Percentiles rank a stretch among this genome's conserved stretches.
phyloP scores from a whole-genome alignment of 2,888 invertebrate species.

The Lasioglossum calceatum region DNA sequence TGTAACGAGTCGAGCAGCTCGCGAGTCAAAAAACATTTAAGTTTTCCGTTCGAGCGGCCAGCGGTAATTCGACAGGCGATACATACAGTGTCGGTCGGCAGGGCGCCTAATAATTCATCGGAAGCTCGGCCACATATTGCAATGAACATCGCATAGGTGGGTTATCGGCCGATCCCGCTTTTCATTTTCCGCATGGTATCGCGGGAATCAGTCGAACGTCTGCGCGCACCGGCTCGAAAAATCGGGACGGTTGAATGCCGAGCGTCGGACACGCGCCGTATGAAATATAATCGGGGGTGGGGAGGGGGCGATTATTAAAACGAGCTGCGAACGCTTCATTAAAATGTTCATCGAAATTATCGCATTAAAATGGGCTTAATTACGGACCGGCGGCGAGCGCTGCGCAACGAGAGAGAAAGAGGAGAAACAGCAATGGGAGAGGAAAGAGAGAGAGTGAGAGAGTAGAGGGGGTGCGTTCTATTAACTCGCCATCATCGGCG shows the following conservation, averaged over 20 bases:
- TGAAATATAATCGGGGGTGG: conserved; percentile 39
- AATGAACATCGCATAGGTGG: conserved; percentile 6
- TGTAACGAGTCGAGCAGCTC: neutral
- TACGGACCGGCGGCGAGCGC: conserved; percentile 27
- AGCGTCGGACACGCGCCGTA: neutral
- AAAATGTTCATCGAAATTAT: conserved; percentile 58
- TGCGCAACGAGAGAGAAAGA: neutral
- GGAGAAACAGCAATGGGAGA: neutral
- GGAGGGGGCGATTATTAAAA: conserved; percentile 39
- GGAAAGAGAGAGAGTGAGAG: neutral
- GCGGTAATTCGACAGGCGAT: conserved; percentile 7
- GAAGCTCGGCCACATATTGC: neutral
- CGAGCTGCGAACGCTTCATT: conserved; percentile 55
- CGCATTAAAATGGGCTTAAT: conserved; percentile 56
- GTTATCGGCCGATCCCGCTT: neutral
- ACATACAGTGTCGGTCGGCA: neutral
- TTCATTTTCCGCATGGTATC: conserved; percentile 20
- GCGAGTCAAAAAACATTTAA: neutral
- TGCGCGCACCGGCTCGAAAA: conserved; percentile 34
- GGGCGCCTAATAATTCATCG: conserved; percentile 11
- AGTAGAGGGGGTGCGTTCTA: conserved; percentile 4
- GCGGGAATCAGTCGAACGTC: conserved; percentile 15
- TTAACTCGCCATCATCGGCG: conserved; percentile 47
- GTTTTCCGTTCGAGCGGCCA: neutral
- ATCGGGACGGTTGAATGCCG: conserved; percentile 12